These are phyloP conservation scores for Tortrix viridana DNA, from an alignment of 2,888 invertebrate species.

Conservation along the genomic window DNA sequence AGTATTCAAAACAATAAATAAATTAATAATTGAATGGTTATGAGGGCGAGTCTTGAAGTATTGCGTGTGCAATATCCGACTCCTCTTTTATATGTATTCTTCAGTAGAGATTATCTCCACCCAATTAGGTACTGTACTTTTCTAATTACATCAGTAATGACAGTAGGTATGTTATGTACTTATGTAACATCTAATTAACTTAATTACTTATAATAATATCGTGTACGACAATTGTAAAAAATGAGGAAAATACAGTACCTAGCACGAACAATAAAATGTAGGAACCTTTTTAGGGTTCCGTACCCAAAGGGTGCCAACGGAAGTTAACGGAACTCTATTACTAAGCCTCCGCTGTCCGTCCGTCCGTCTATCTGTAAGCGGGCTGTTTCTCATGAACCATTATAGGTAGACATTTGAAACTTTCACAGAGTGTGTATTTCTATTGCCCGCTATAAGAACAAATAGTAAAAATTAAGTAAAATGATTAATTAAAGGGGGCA, in stretches of 20 bases:
- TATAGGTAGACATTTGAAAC: too few species aligned
- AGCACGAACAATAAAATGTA: not conserved
- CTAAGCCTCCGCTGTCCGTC: too few species aligned
- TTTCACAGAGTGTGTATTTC: too few species aligned
- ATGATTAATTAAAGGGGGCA: too few species aligned
- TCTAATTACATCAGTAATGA: constrained; percentile 21
- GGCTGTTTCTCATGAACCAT: too few species aligned
- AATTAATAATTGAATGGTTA: not conserved
- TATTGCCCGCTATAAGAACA: too few species aligned
- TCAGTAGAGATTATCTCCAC: constrained; percentile 20
- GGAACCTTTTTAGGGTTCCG: not conserved
- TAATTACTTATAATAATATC: not conserved
- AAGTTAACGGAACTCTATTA: too few species aligned
- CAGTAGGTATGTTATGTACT: too few species aligned
- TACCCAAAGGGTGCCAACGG: too few species aligned
- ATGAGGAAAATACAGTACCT: not conserved
- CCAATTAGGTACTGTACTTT: constrained; percentile 28
- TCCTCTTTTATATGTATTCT: constrained; percentile 26
- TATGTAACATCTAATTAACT: not conserved
- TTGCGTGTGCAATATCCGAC: constrained; percentile 3
- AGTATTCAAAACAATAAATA: not conserved
- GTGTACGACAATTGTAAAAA: constrained; percentile 1
- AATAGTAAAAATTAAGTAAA: too few species aligned
- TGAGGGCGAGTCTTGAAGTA: not conserved
- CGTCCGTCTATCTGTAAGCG: too few species aligned